Conservation (phyloP, 2,888 invertebrate genomes). For the Nomada fabriciana region DNA sequence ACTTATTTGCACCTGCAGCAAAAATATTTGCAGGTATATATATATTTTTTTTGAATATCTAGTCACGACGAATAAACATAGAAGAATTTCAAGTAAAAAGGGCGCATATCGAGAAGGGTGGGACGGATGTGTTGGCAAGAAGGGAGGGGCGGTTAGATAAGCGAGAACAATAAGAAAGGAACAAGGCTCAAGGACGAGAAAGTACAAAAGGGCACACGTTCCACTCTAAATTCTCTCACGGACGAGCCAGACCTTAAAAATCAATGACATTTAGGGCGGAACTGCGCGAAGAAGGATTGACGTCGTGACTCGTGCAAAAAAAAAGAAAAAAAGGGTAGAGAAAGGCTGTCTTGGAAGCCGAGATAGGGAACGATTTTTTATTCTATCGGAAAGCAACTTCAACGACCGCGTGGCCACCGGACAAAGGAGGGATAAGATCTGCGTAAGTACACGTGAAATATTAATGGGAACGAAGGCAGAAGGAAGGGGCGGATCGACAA, state of each 20-base stretch:
- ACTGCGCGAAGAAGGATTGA: not conserved
- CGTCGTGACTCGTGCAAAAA: not conserved
- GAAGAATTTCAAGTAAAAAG: not conserved
- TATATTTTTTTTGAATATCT: too few species aligned
- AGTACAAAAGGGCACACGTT: conserved; percentile 22
- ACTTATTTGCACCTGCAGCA: not conserved
- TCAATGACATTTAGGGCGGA: conserved; percentile 43
- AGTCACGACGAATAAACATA: too few species aligned
- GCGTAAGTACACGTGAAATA: conserved; percentile 22
- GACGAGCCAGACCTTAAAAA: conserved; percentile 44
- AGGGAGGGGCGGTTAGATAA: not conserved
- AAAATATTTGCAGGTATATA: too few species aligned
- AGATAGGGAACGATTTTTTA: conserved; percentile 10
- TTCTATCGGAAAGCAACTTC: not conserved
- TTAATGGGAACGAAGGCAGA: not conserved
- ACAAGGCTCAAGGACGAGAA: conserved; percentile 5
- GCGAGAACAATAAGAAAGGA: not conserved
- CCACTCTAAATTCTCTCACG: conserved; percentile 14
- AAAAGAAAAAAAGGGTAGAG: not conserved
- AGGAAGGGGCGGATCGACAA: not conserved
- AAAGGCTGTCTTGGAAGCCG: not conserved
- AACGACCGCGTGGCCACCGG: not conserved
- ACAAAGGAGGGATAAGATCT: not conserved
- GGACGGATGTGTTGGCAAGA: not conserved
- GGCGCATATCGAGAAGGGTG: not conserved